A percentile compares a stretch with the other conserved stretches of the same genome.
Evolutionary conservation across 2,113 vertebrate species (phyloP).

Genomic region (Odontophorus gujanensis): DNA sequence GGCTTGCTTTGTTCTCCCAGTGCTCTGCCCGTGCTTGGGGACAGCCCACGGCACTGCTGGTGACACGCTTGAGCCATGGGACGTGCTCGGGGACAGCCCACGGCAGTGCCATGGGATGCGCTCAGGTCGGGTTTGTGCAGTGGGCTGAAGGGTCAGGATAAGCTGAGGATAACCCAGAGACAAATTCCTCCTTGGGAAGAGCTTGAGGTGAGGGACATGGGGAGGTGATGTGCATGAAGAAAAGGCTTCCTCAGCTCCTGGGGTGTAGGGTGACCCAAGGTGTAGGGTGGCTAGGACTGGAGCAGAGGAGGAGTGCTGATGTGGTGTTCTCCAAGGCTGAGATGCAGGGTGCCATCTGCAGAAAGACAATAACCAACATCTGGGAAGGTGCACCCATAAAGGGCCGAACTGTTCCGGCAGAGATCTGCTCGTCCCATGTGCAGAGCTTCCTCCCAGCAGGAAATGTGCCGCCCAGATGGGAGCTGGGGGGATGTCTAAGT

Average conservation of each 20-base stretch:
- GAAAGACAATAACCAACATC: not conserved
- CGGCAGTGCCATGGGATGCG: not conserved
- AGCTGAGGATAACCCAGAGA: not conserved
- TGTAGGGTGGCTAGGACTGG: not conserved
- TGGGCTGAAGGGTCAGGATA: rapidly evolving
- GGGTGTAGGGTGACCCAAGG: not conserved
- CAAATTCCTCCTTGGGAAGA: not conserved
- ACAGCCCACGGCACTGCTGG: rapidly evolving
- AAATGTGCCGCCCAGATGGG: not conserved
- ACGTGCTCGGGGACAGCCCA: rapidly evolving
- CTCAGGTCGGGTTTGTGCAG: not conserved
- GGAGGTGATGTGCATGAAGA: no score
- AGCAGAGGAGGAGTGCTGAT: not conserved
- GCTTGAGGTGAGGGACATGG: rapidly evolving
- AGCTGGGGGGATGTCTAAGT: rapidly evolving
- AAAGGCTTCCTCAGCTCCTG: not conserved
- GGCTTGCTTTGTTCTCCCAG: rapidly evolving
- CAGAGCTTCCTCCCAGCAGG: not conserved
- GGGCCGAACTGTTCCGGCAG: not conserved
- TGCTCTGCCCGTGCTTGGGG: rapidly evolving
- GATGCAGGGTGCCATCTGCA: not conserved
- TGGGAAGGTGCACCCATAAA: not conserved
- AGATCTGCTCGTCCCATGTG: not conserved
- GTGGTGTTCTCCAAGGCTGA: not conserved
- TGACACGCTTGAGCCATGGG: no score